A percentile compares a stretch with the other conserved stretches of the same genome.
Evolutionary conservation across 2,797 vertebrate species (phyloP).

Genomic region (Heliangelus exortis): DNA sequence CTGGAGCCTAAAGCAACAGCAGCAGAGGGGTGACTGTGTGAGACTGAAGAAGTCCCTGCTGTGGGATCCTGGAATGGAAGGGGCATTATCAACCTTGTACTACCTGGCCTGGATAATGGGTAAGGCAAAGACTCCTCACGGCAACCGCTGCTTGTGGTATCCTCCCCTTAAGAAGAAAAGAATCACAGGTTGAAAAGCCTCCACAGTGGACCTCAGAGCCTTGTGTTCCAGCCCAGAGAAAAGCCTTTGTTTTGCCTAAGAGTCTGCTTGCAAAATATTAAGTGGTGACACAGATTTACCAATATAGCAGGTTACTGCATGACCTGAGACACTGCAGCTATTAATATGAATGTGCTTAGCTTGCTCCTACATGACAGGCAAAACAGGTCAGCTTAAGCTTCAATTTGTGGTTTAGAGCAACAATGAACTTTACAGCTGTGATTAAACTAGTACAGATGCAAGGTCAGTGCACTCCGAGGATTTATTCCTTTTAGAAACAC

Average conservation of each 20-base stretch:
- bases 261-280: not conserved
- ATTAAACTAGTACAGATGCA: not conserved
- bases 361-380: not conserved
- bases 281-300: not conserved
- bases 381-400: not conserved
- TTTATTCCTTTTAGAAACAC: not conserved
- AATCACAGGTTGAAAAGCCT: not conserved
- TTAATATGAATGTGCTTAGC: not conserved
- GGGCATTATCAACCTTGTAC: slow-evolving; percentile 67
- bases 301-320: not conserved
- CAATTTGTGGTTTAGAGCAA: not conserved
- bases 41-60: slow-evolving; percentile 61
- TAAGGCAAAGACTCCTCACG: slow-evolving; percentile 20
- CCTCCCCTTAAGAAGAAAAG: slow-evolving; percentile 59
- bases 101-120: slow-evolving; percentile 57
- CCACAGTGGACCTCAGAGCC: not conserved
- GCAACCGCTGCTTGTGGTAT: not conserved
- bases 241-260: rapidly evolving
- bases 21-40: not conserved
- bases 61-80: slow-evolving; percentile 10
- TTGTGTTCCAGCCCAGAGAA: not conserved
- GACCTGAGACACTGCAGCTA: not conserved
- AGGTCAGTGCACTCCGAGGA: not conserved
- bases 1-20: slow-evolving; percentile 24
- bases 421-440: not conserved